phyloP scores from a whole-genome alignment of 2,113 vertebrate species.

The Rhinogobius similis region DNA sequence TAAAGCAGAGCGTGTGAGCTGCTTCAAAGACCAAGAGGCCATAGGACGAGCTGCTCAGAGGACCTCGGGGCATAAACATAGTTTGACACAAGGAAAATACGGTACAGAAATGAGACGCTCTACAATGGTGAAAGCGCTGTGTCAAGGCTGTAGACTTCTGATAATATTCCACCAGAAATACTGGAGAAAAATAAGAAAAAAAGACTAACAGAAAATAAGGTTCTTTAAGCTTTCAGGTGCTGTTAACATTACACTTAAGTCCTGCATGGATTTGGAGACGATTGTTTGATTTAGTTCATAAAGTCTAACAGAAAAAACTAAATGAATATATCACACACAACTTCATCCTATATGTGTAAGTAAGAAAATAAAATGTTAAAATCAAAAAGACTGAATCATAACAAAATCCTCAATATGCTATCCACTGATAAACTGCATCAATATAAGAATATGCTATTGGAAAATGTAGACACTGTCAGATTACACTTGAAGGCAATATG shows the following conservation, averaged over 20 bases:
- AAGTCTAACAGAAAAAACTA: no score
- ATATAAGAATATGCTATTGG: neutral
- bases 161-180: constrained; percentile 29
- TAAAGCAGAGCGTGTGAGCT: constrained; percentile 11
- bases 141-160: constrained; percentile 27
- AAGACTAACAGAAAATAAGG: constrained; percentile 2
- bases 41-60: constrained; percentile 23
- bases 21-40: constrained; percentile 37
- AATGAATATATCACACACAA: no score
- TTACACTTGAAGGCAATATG: neutral
- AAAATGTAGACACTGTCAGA: no score
- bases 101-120: constrained; percentile 24
- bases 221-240: no score
- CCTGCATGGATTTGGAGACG: no score
- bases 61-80: constrained; percentile 28
- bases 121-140: constrained; percentile 8
- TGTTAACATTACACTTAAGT: no score
- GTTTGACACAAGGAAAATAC: constrained; percentile 20
- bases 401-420: no score
- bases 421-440: no score
- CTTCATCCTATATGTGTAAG: no score
- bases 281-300: no score
- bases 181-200: neutral
- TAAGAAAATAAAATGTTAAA: no score
- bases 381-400: no score